Conservation (phyloP, 2,888 invertebrate species). For the Mamestra brassicae region DNA sequence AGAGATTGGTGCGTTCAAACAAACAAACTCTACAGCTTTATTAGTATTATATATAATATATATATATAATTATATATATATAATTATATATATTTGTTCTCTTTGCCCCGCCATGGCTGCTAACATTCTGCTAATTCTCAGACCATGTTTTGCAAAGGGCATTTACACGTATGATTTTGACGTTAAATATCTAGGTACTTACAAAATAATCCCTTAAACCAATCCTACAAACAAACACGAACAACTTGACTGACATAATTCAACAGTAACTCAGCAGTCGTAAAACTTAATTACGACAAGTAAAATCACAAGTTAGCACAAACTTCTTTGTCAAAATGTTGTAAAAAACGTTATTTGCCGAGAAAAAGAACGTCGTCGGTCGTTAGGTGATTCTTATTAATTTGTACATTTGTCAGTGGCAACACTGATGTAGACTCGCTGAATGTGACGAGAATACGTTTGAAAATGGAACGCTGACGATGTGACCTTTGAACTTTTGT, state of each 20-base stretch:
- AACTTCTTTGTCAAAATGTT: constrained; percentile 59
- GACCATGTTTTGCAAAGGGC: background rate
- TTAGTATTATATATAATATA: too few species aligned
- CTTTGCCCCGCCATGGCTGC: too few species aligned
- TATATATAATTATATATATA: too few species aligned
- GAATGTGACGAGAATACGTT: constrained; percentile 36
- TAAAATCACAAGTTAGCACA: constrained; percentile 59
- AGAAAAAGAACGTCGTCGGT: constrained; percentile 63
- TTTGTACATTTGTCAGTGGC: constrained; percentile 78
- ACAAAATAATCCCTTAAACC: constrained; percentile 19
- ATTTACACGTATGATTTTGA: background rate
- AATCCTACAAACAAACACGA: constrained; percentile 17
- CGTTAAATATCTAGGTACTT: background rate
- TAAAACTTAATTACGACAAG: constrained; percentile 64
- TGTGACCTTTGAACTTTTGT: background rate
- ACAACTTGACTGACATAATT: constrained; percentile 40
- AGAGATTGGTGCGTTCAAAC: too few species aligned
- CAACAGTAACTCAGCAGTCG: constrained; percentile 11
- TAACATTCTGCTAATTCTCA: background rate
- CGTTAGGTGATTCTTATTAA: constrained; percentile 83
- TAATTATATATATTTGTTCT: too few species aligned
- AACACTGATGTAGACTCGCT: constrained; percentile 39
- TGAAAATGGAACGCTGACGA: background rate
- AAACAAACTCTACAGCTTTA: too few species aligned
- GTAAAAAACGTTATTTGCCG: constrained; percentile 55